Evolutionary conservation across 2,888 invertebrate species (phyloP), one percentile per base, ranked within the genome.

Genomic region (Timema podura): DNA sequence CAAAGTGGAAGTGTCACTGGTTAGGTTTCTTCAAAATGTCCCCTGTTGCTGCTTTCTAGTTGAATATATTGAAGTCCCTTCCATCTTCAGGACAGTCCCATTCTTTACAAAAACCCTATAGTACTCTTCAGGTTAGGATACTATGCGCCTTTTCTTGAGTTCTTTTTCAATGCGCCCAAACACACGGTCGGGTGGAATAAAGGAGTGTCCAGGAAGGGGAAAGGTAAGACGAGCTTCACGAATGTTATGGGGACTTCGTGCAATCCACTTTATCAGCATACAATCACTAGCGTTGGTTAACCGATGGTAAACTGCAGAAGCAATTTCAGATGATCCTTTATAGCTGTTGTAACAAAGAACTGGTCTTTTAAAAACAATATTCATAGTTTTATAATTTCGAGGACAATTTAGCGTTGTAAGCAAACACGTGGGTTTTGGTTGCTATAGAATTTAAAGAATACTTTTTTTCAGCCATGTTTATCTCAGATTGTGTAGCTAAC

Each of bases 301-400:
- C 45, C 44, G 0, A 61, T 61, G 61, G 13, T 61, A 30, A 10
- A 61, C 61, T 13, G 61, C 61, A 61, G 61, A 61, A 44, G 61
- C 30, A 13, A 61, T 44, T 61, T 61, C 61, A 3, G 44, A 30
- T 0, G 7, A 75, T 13, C 76, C 76, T 75, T 79, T 78, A 30
- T 64, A 47, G 68, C n/a, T n/a, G n/a, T n/a, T n/a, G n/a, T n/a
- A n/a, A n/a, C n/a, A n/a, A n/a, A n/a, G n/a, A n/a, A n/a, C n/a
- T n/a, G n/a, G n/a, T n/a, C n/a, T n/a, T n/a, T n/a, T n/a, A n/a
- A n/a, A n/a, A n/a, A n/a, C n/a, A n/a, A n/a, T n/a, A n/a, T n/a
- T n/a, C n/a, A n/a, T n/a, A n/a, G n/a, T n/a, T n/a, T n/a, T n/a
- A n/a, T n/a, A n/a, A n/a, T n/a, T n/a, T n/a, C n/a, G n/a, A n/a